These are phyloP conservation scores for Rallus limicola DNA, from an alignment of 2,113 vertebrate species.

Conservation along the genomic window DNA sequence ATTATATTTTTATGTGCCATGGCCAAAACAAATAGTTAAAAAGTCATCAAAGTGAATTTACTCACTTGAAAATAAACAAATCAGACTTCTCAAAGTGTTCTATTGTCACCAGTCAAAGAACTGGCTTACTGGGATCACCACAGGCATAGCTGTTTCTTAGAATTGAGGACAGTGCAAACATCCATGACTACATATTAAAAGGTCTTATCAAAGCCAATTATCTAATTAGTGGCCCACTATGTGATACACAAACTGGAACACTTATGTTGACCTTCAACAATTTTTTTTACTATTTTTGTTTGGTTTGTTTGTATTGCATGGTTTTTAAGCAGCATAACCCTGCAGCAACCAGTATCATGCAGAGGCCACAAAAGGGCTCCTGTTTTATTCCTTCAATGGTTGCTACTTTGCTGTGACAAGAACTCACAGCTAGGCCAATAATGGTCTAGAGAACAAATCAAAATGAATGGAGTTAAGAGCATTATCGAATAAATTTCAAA, in stretches of 20 bases:
- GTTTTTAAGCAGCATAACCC: background rate
- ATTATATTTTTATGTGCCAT: background rate
- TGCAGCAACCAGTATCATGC: background rate
- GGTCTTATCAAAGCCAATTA: background rate
- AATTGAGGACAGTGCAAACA: background rate
- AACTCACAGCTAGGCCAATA: background rate
- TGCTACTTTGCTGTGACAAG: background rate
- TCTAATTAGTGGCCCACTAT: background rate
- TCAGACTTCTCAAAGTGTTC: background rate
- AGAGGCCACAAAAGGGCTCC: background rate
- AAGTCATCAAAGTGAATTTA: background rate
- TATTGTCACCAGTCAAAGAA: background rate
- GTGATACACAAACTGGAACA: background rate
- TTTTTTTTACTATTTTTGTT: background rate
- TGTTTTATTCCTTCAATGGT: background rate
- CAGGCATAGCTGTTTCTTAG: background rate
- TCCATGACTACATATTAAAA: background rate
- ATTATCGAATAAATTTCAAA: background rate
- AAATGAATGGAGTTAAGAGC: background rate
- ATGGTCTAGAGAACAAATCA: background rate
- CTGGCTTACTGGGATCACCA: background rate
- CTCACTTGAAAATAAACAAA: background rate
- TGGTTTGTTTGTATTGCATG: background rate
- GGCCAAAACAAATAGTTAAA: background rate
- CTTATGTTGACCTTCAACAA: background rate